Base-by-base conservation (phyloP, 2,113 vertebrate genomes). In the Tiliqua scincoides region DNA sequence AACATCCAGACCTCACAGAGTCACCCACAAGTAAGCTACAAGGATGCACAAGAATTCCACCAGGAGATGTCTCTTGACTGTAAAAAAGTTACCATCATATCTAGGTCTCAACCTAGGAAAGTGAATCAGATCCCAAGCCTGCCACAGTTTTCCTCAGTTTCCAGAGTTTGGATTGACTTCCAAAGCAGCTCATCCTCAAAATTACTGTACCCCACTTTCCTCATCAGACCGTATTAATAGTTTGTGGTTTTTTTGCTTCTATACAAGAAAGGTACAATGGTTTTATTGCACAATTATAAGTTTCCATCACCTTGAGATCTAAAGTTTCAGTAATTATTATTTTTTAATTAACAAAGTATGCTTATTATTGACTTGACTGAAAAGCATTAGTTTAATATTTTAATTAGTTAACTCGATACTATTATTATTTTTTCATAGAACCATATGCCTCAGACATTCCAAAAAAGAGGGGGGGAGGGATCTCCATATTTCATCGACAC, bases 381-480 rank as follows among this genome's bases (percentile, higher is more conserved):
- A 32, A 35, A 37, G 4, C 6, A 71, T 71, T 32, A 85, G 65
- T 79, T 79, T 80, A 68, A 62, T 61, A 20, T 37, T 68, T 54
- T 75, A 25, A 61, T 76, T 71, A 30, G 80, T 59, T 74, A 82
- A 88, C 74, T 93, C 84, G 82, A 48, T 82, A 2, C 25, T 81
- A 52, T 91, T 84, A 35, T 90, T 89, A 68, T 54, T 93, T 82
- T 94, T 77, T 90, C 90, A 75, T 85, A 87, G 90, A 94, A 85
- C 87, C 88, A 88, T 91, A 70, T 91, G 81, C 85, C 92, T 88
- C 48, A 15, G 5, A 93, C 85, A 85, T 87, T 92, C 87, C 85
- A 73, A 89, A 89, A 92, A 89, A 85, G 83, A 88, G 76, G 84
- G 72, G 87, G 90, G 82, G 82, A 87, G 79, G 84, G 79, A 83